Evolutionary conservation across 2,113 vertebrate species (phyloP).

Genomic region (Otocyon megalotis): DNA sequence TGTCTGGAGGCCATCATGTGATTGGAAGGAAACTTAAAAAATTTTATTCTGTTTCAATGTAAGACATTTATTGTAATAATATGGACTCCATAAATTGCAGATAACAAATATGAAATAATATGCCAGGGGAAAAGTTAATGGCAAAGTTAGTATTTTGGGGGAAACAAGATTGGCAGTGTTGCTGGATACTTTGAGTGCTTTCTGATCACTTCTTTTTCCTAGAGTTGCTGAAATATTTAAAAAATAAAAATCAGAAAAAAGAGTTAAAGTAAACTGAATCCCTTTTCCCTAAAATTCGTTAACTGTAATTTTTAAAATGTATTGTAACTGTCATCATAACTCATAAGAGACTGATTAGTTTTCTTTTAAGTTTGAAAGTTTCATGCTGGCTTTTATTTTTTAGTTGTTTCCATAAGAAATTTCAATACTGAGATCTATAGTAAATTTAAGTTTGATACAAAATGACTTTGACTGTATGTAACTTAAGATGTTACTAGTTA

Average conservation of each 20-base stretch:
- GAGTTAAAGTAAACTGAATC: not conserved
- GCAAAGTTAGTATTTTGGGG: not conserved
- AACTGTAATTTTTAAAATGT: not conserved
- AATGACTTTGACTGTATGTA: not conserved
- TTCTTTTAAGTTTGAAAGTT: not conserved
- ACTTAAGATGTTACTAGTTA: not conserved
- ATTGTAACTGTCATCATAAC: not conserved
- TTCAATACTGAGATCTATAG: not conserved
- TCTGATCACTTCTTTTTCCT: not conserved
- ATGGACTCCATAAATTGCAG: not conserved
- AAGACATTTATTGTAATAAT: not conserved
- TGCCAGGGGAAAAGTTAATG: not conserved
- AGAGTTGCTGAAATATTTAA: not conserved
- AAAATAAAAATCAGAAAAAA: slow-evolving; percentile 25
- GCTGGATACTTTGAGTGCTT: not conserved
- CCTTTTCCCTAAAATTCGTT: not conserved
- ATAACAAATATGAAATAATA: not conserved
- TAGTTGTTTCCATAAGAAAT: not conserved
- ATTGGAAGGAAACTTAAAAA: not conserved
- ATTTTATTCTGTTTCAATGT: not conserved
- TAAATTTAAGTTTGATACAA: not conserved
- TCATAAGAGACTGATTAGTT: not conserved
- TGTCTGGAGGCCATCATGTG: not conserved
- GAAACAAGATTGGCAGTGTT: not conserved
- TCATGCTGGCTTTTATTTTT: not conserved